Base-by-base conservation (phyloP, 2,797 vertebrate species). In the Delichon dasypus region DNA sequence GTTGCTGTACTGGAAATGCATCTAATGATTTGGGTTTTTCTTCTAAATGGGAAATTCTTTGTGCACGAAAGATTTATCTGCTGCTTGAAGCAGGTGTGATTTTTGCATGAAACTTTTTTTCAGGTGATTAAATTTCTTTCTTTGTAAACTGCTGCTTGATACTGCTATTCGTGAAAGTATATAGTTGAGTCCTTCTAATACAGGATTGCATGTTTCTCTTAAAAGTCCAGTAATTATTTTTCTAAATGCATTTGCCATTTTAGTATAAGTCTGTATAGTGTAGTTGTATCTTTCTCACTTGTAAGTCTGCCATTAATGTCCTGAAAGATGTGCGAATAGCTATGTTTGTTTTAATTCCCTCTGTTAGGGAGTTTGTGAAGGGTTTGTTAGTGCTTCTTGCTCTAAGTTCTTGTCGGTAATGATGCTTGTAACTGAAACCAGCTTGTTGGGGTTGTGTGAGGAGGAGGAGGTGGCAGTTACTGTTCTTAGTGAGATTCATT, bases 101-200 rank as follows among this genome's bases (percentile, higher is more conserved):
- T 95, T 95, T 64, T 95, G 72, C 68, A 82, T 89, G 38, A 74
- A 92, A 87, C 8, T 82, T 57, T 61, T 82, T 57, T 61, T 90
- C 61, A 88, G 92, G 78, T 71, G 68, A 22, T 55, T 36, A 22
- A 22, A 1, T 88, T 81, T 73, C 45, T 55, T 92, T 48, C n/a
- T 14, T 84, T 77, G 58, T 85, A 47, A 94, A 54, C 11, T 62
- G 13, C 36, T 45, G 38, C 70, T 90, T 82, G 42, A 75, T 14
- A 12, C 38, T 85, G 27, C 25, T 77, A 18, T 80, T 64, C 71
- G 9, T 60, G 57, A 81, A 92, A 81, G 60, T 51, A 23, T 47
- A 1, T 61, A 77, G 87, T 34, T 78, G 70, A 68, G 58, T 66
- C 9, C 29, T 64, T 26, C 38, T 75, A 62, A 88, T 84, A 38